phyloP scores from a whole-genome alignment of 2,113 vertebrate genomes.

The Bubalus kerabau region DNA sequence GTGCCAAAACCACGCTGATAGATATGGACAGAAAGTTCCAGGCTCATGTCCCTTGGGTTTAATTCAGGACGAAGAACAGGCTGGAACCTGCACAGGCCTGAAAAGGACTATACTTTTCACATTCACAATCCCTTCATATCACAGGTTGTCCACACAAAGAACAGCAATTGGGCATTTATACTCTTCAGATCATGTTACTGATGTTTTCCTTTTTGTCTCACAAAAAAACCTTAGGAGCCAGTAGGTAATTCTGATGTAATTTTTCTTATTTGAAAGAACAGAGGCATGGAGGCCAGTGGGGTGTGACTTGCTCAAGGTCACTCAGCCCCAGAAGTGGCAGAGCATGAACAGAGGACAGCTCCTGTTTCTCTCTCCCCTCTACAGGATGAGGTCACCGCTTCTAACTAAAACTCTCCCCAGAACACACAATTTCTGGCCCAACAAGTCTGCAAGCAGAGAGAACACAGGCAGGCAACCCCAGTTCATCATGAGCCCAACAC shows the following conservation, averaged over 20 bases:
- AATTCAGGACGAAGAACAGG: background rate
- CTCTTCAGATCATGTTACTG: background rate
- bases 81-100: background rate
- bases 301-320: background rate
- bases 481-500: background rate
- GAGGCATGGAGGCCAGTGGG: background rate
- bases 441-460: background rate
- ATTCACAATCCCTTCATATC: background rate
- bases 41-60: background rate
- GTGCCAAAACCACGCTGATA: rapidly evolving
- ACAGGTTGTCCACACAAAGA: background rate
- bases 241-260: background rate
- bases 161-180: background rate
- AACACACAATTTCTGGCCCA: background rate
- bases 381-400: background rate
- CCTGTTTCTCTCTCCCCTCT: background rate
- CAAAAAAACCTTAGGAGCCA: background rate
- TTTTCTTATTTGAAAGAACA: background rate
- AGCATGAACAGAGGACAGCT: background rate
- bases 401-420: background rate
- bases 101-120: background rate
- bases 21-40: background rate
- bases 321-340: background rate
- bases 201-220: background rate
- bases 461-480: too few species aligned